These are phyloP conservation scores for Amblyopsis rosae DNA, from an alignment of 2,113 vertebrate species.

Conservation along the genomic window DNA sequence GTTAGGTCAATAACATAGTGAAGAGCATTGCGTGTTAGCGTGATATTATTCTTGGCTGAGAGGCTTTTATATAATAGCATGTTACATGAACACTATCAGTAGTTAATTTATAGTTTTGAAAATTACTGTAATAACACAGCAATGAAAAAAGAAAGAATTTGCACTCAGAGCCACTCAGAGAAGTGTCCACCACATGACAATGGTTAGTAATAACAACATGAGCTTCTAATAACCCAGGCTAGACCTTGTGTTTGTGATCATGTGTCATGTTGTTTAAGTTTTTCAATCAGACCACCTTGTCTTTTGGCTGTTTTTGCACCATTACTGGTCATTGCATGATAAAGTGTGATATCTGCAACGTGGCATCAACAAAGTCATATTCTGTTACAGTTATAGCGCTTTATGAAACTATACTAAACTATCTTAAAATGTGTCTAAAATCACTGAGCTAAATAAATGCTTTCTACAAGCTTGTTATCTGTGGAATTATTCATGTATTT, in stretches of 20 bases:
- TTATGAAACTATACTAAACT: too few relatives aligned
- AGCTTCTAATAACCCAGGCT: too few relatives aligned
- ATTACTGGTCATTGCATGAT: background rate
- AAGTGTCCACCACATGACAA: too few relatives aligned
- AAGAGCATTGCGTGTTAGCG: background rate
- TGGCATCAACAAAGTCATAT: background rate
- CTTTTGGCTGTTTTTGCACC: background rate
- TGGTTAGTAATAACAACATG: too few relatives aligned
- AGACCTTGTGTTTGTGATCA: too few relatives aligned
- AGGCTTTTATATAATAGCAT: conserved; percentile 3
- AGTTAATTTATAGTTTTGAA: conserved; percentile 23
- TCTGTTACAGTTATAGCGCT: conserved; percentile 6
- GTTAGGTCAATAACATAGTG: too few relatives aligned
- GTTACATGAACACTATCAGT: background rate
- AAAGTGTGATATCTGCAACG: background rate
- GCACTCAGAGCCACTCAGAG: background rate
- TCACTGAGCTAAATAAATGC: conserved; percentile 20
- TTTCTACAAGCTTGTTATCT: conserved; percentile 30
- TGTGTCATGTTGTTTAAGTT: background rate
- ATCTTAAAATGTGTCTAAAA: too few relatives aligned
- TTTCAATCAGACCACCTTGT: background rate
- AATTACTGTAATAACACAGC: conserved; percentile 7
- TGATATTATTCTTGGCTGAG: conserved; percentile 19
- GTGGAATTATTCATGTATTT: conserved; percentile 23
- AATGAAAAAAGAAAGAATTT: background rate